Conservation (phyloP, 2,888 invertebrate genomes). For the Bimastos eiseni region DNA sequence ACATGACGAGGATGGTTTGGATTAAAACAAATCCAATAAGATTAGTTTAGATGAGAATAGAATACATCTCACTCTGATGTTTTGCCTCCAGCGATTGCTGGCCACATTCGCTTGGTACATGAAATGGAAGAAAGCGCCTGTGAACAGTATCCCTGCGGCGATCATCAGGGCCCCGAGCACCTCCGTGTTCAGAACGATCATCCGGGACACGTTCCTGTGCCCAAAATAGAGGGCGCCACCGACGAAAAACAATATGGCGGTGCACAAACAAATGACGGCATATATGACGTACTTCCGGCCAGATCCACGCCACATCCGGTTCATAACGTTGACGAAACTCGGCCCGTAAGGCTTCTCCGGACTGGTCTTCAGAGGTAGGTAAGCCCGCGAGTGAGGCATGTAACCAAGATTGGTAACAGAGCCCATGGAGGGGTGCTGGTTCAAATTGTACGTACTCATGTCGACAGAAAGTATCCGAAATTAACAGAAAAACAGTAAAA, state of each 20-base stretch:
- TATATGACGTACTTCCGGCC: conserved; percentile 42
- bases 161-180: conserved; percentile 40
- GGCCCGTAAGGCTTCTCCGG: conserved; percentile 45
- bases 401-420: conserved; percentile 33
- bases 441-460: conserved; percentile 19
- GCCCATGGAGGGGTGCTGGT: conserved; percentile 41
- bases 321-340: conserved; percentile 40
- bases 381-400: conserved; percentile 43
- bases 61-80: conserved; percentile 39
- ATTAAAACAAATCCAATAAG: too few species aligned
- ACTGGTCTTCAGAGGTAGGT: conserved; percentile 40
- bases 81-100: conserved; percentile 42
- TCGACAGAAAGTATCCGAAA: neutral
- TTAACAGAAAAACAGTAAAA: neutral
- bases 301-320: conserved; percentile 43
- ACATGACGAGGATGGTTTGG: too few species aligned
- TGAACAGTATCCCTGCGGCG: conserved; percentile 34
- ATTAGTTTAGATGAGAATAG: neutral
- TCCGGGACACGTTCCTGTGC: conserved; percentile 40
- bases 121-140: conserved; percentile 35
- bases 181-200: conserved; percentile 42
- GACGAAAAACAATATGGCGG: conserved; percentile 40
- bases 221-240: conserved; percentile 40
- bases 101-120: conserved; percentile 39
- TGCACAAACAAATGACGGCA: conserved; percentile 34